Conservation (phyloP, 2,113 vertebrate species). For the Actenoides hombroni region DNA sequence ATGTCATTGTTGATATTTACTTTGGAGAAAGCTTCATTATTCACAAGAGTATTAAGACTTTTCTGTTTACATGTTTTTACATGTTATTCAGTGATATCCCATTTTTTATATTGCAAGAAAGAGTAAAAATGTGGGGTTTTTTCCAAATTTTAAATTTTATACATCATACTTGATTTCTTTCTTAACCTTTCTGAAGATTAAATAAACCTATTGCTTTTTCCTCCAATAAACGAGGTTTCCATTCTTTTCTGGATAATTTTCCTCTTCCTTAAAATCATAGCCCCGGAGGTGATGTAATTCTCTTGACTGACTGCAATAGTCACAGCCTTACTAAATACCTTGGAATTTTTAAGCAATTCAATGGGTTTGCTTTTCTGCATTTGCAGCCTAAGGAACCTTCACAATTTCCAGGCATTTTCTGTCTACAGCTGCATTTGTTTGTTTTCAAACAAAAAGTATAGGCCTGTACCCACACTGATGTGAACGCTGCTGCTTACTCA, state of each 20-base stretch:
- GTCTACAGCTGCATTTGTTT: not conserved
- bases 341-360: not conserved
- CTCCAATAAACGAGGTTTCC: not conserved
- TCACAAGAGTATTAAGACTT: not conserved
- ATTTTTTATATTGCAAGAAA: not conserved
- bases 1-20: not conserved
- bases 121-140: rapidly evolving
- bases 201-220: not conserved
- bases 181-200: not conserved
- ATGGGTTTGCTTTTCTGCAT: not conserved
- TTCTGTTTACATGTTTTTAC: not conserved
- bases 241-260: not conserved
- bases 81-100: not conserved
- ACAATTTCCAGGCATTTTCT: not conserved
- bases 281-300: not conserved
- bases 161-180: not conserved
- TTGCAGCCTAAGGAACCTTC: not conserved
- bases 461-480: too few relatives aligned
- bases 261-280: not conserved
- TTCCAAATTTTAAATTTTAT: not conserved
- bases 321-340: not conserved
- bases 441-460: too few relatives aligned
- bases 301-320: not conserved
- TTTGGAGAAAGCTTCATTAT: not conserved
- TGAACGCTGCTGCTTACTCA: not conserved